Base-by-base conservation (phyloP, 2,797 vertebrate species). In the Malacoctenus gilli region DNA sequence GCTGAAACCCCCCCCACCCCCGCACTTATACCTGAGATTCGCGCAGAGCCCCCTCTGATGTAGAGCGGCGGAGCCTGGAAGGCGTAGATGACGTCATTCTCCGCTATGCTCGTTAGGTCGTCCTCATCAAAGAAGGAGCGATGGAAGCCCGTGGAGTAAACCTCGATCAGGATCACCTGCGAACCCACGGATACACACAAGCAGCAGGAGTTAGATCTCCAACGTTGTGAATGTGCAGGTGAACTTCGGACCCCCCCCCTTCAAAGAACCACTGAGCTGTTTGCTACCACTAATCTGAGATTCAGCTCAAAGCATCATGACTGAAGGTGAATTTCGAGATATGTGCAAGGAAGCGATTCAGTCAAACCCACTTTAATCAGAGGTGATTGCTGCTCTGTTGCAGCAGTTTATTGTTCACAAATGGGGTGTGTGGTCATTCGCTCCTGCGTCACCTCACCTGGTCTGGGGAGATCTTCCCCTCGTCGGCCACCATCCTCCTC, bases 141-240 rank as follows among this genome's bases (percentile, higher is more conserved):
- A 64, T 95, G 94, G 89, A 96, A 93, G 2, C 96, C 96, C 11
- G 79, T 91, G 34, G 93, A 85, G 82, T 92, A 93, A 67, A 98
- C 68, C 80, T 98, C 96, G 0, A 92, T 93, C 81, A 98, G 91
- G 87, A 98, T 95, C 72, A 98, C 94, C 96, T 97, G 81, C 14
- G 36, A 46, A 67, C 4, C 10, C 0, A 56, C 15, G 69, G 1
- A 64, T 5, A 54, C 4, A 44, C 14, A 64, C 23, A 28, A 1
- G 9, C 25, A 28, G 47, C 14, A 49, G n/a, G 9, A 18, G 4
- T 52, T 31, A 48, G 50, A 19, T 31, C 20, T 14, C 11, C 15
- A 28, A n/a, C 2, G 25, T 28, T 5, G 23, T 25, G 23, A 28
- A 19, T n/a, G 31, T 11, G 11, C 30, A 22, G 20, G 34, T 38